Base-by-base conservation (phyloP, 2,113 vertebrate genomes). In the Lipotes vexillifer region DNA sequence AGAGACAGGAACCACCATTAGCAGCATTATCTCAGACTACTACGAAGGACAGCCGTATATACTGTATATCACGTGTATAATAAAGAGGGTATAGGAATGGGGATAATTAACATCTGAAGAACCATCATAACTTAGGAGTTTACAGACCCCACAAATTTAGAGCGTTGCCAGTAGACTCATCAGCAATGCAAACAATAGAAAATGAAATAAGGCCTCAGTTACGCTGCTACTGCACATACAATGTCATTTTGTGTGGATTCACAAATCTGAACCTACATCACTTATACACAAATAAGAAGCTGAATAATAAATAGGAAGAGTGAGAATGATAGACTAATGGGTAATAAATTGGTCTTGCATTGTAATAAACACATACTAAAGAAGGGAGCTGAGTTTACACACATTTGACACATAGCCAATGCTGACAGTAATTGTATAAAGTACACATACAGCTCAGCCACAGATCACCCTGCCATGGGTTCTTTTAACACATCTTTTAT, bases 51-150 rank as follows among this genome's bases (percentile, higher is more conserved):
- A 95, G 55, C 41, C 25, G 3, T 38, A 65, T 38, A 86, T 15
- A 59, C 59, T 31, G 38, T 89, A 81, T 57, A 93, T 94, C 74
- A 93, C 46, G 61, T 46, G 63, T 63, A 38, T 52, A 97, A 96
- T 88, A 83, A 93, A 93, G 52, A 96, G 36, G 15, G 68, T 49
- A 55, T 44, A 20, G 94, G 92, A 94, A 88, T 87, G 81, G 69
- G 55, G 31, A 71, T 97, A 95, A 97, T 95, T 95, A 96, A 94
- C 68, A 97, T 96, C 86, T 11, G 3, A 81, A 92, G 86, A 84
- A 69, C 63, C 57, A n/a, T 94, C 46, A n/a, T 88, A 96, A 97
- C 87, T 95, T 89, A 84, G 68, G 89, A 77, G 66, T 75, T 92
- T 93, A n/a, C 78, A 95, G 96, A 90, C 52, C 29, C 57, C 4